Percentiles rank a stretch among this genome's conserved stretches.
Evolutionary conservation across 2,797 vertebrate genomes (phyloP).

Genomic region (Miichthys miiuy): DNA sequence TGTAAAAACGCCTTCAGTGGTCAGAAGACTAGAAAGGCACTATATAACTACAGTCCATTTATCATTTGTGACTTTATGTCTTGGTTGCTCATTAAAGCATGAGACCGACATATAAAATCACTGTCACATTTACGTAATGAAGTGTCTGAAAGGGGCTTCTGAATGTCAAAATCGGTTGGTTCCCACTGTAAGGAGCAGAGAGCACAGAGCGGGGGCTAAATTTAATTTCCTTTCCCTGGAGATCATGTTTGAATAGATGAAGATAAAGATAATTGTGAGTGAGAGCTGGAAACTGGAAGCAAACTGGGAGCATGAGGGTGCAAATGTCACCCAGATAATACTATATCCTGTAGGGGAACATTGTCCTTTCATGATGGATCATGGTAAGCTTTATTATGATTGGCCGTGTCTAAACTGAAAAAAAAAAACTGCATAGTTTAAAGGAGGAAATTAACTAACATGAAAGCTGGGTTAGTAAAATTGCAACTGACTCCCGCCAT

Average conservation of each 20-base stretch:
- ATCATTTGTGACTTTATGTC: not conserved
- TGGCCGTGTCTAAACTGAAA: conserved; percentile 19
- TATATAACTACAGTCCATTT: no score
- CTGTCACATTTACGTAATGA: conserved; percentile 1
- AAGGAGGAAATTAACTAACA: conserved; percentile 20
- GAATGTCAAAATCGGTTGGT: conserved; percentile 10
- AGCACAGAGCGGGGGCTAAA: not conserved
- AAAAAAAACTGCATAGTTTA: not conserved
- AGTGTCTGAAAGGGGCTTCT: not conserved
- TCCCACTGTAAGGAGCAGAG: not conserved
- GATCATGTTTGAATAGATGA: conserved; percentile 49
- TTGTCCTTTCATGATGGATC: conserved; percentile 54
- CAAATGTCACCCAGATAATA: conserved; percentile 62
- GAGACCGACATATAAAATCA: not conserved
- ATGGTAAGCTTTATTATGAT: conserved; percentile 39
- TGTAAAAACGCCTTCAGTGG: no score
- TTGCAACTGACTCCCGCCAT: conserved; percentile 64
- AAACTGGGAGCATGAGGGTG: conserved; percentile 47
- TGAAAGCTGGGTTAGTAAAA: conserved; percentile 45
- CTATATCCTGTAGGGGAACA: conserved; percentile 25
- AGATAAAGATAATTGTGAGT: conserved; percentile 55
- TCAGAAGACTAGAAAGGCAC: no score
- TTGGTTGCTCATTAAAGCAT: not conserved
- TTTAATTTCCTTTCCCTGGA: conserved; percentile 49
- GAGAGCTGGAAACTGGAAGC: conserved; percentile 53